Evolutionary conservation across 2,113 vertebrate genomes (phyloP).

Genomic region (Brachirus orientalis): DNA sequence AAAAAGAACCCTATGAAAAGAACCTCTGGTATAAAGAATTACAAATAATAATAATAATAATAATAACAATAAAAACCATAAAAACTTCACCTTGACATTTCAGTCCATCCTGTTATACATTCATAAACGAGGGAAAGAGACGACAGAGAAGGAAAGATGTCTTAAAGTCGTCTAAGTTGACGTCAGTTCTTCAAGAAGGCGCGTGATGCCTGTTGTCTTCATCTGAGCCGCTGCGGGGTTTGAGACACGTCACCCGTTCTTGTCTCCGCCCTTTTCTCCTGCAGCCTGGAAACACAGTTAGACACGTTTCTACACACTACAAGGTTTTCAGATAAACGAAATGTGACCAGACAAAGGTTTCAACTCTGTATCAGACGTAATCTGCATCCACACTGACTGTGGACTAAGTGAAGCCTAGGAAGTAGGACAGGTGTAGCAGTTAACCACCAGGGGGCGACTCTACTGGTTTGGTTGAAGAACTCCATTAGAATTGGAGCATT

Average conservation of each 20-base stretch:
- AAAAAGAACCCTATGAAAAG: conserved; percentile 56
- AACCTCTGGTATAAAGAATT: conserved; percentile 56
- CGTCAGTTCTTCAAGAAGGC: conserved; percentile 32
- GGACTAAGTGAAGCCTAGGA: too few species aligned
- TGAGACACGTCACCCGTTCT: conserved; percentile 64
- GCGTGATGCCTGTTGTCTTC: conserved; percentile 12
- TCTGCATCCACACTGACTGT: too few species aligned
- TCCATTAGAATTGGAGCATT: too few species aligned
- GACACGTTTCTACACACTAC: neutral
- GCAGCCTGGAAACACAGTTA: conserved; percentile 54
- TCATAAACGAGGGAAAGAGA: conserved; percentile 70
- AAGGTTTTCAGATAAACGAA: too few species aligned
- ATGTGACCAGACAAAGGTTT: too few species aligned
- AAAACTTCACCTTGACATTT: conserved; percentile 50
- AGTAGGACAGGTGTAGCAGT: too few species aligned
- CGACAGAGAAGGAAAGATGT: conserved; percentile 40
- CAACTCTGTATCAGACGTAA: too few species aligned
- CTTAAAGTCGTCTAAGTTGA: conserved; percentile 40
- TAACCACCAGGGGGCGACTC: too few species aligned
- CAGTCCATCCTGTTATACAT: conserved; percentile 74
- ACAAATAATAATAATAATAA: conserved; percentile 30
- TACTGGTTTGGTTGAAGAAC: too few species aligned
- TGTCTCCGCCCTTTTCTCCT: conserved; percentile 77
- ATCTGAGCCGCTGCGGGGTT: conserved; percentile 25
- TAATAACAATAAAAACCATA: neutral